These are phyloP conservation scores for Chloroclystis v-ata DNA, from an alignment of 2,888 invertebrate genomes.

Conservation along the genomic window DNA sequence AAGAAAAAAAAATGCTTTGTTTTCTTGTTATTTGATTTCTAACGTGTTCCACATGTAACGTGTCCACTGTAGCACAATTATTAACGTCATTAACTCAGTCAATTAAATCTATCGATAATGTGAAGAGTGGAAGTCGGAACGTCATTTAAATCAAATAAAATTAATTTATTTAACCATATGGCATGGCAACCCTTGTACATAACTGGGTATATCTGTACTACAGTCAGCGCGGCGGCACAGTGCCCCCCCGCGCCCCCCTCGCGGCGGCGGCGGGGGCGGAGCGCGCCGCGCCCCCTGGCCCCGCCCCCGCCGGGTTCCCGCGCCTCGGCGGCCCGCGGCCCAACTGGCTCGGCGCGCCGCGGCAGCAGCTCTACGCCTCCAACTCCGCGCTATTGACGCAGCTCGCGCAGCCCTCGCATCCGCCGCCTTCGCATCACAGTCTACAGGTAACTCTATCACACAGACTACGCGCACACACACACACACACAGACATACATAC, in stretches of 20 bases:
- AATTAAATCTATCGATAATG: too few relatives aligned
- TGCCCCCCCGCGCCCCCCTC: conserved; percentile 12
- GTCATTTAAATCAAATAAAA: too few relatives aligned
- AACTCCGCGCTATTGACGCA: conserved; percentile 80
- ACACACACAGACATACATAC: not conserved
- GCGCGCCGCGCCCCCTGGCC: conserved; percentile 20
- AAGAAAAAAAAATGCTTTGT: too few relatives aligned
- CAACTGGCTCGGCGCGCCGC: conserved; percentile 47
- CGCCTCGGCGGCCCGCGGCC: conserved; percentile 36
- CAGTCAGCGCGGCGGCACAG: conserved; percentile 45
- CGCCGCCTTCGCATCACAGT: conserved; percentile 57
- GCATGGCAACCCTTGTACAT: too few relatives aligned
- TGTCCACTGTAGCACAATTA: too few relatives aligned
- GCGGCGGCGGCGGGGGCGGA: conserved; percentile 3
- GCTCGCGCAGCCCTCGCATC: conserved; percentile 80
- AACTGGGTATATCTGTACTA: not conserved
- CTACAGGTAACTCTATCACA: conserved; percentile 25
- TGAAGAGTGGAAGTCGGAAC: too few relatives aligned
- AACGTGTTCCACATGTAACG: too few relatives aligned
- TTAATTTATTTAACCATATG: too few relatives aligned
- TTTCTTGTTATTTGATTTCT: too few relatives aligned
- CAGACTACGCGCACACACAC: too few relatives aligned
- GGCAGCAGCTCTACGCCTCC: conserved; percentile 60
- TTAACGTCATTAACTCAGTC: too few relatives aligned
- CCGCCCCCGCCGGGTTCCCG: conserved; percentile 24